Conservation (phyloP, 2,888 invertebrate species). For the Cataglyphis livida region DNA sequence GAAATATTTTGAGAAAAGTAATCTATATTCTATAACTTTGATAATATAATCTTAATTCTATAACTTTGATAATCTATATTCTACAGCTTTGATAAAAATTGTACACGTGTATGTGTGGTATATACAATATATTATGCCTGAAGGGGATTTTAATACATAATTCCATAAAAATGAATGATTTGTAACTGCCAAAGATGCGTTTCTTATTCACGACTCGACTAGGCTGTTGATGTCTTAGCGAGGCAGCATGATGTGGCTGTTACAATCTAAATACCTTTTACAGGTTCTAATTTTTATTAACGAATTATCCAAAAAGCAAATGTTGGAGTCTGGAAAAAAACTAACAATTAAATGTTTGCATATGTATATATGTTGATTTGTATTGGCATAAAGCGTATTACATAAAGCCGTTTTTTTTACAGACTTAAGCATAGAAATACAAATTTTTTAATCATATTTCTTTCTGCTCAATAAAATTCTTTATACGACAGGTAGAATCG, state of each 20-base stretch:
- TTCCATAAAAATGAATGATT: conserved; percentile 26
- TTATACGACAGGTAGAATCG: not conserved
- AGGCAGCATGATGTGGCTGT: conserved; percentile 67
- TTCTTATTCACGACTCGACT: conserved; percentile 50
- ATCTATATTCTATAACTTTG: not conserved
- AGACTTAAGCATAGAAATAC: not conserved
- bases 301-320: not conserved
- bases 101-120: not conserved
- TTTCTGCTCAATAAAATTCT: not conserved
- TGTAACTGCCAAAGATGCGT: conserved; percentile 30
- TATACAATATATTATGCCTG: not conserved
- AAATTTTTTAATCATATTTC: not conserved
- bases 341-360: not conserved
- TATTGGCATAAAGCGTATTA: not conserved
- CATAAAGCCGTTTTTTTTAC: not conserved
- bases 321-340: not conserved
- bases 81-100: not conserved
- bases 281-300: conserved; percentile 39
- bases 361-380: not conserved
- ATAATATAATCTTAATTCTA: not conserved
- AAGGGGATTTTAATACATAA: conserved; percentile 5
- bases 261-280: conserved; percentile 52
- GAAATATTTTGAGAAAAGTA: not conserved
- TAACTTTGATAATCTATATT: not conserved
- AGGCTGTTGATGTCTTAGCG: conserved; percentile 66